Base-by-base conservation (phyloP, 2,888 invertebrate genomes). In the Disparrhopalites patrizii region DNA sequence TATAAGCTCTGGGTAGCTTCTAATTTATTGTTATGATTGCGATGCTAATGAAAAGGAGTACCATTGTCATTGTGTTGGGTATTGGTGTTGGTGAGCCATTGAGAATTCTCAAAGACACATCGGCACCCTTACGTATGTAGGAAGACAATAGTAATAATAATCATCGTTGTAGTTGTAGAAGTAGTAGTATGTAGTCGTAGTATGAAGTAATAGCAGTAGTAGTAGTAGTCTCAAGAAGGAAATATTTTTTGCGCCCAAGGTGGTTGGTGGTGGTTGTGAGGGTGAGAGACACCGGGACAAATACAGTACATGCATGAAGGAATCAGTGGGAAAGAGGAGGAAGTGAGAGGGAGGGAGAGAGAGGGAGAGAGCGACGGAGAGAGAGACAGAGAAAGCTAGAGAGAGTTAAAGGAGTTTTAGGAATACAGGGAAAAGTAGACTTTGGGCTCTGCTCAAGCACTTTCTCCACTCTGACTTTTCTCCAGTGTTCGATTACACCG, bases 1-100 rank as follows among this genome's bases (percentile, higher is more conserved):
- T 61, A 61, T 61, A 61, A 61, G 51, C 61, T 61, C 36, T 28
- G 38, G 36, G 52, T 52, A 65, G 58, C 38, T 33, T 33, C 65
- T 58, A 65, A 65, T 65, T 65, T 65, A 65, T 65, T 65, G 65
- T 65, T 65, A 65, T 65, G 65, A 65, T 65, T 65, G 57, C 57
- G 38, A 65, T 65, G 58, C 65, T 65, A 65, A 65, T 65, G 65
- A 65, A 65, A n/a, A 65, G 38, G 51, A 64, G 56, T 64, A 47
- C 61, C 51, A 27, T 60, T 36, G 61, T 61, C 61, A 61, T 61
- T 61, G 51, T 61, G 51, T 51, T 30, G 30, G 61, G 8, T 50
- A 30, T 60, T 51, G 51, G 61, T 58, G 43, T 58, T 43, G 40
- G 57, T 57, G 57, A 40, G 30, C 30, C 30, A 47, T 43, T 58